Evolutionary conservation across 2,797 vertebrate species (phyloP).

Genomic region (Pempheris klunzingeri): DNA sequence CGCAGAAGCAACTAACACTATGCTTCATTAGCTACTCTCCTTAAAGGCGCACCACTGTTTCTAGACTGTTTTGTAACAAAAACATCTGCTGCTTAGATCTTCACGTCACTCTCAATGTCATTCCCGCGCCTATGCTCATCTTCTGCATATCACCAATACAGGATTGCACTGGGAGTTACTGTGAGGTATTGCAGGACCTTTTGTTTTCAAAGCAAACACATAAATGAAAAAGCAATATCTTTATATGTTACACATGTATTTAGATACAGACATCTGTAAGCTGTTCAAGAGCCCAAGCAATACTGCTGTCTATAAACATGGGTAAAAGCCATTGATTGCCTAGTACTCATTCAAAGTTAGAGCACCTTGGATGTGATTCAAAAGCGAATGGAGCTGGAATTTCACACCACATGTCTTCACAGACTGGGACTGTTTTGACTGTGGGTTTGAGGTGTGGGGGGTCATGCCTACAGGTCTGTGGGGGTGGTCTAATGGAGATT

Average conservation of each 20-base stretch:
- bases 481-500: conserved; percentile 46
- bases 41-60: no score
- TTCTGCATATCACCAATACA: background rate
- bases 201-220: background rate
- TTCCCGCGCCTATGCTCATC: background rate
- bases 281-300: background rate
- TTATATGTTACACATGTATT: background rate
- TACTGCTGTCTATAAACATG: background rate
- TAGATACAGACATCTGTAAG: background rate
- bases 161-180: background rate
- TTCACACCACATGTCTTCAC: conserved; percentile 20
- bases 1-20: no score
- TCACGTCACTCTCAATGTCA: background rate
- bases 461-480: conserved; percentile 48
- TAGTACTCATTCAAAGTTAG: background rate
- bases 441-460: conserved; percentile 34
- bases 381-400: conserved; percentile 26
- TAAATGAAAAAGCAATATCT: background rate
- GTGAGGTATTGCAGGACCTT: background rate
- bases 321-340: background rate
- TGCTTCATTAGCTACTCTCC: no score
- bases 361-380: conserved; percentile 7
- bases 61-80: background rate
- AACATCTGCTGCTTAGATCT: background rate
- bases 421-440: conserved; percentile 36